A percentile compares a stretch with the other conserved stretches of the same genome.
Evolutionary conservation across 2,113 vertebrate species (phyloP).

Genomic region (Phrynocephalus versicolor): DNA sequence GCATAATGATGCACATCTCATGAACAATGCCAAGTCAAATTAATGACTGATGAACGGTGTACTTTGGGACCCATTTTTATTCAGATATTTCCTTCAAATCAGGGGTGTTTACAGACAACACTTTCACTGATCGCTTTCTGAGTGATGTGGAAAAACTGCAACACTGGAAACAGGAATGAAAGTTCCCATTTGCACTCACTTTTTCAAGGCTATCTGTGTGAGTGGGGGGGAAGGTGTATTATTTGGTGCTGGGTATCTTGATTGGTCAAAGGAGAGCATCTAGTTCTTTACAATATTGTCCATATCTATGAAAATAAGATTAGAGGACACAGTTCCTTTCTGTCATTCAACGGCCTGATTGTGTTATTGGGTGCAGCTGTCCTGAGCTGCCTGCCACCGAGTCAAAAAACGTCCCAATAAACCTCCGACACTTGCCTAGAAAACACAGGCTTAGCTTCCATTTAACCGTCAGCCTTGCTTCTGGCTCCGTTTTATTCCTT

Average conservation of each 20-base stretch:
- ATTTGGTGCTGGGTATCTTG: constrained; percentile 1
- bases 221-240: background rate
- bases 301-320: background rate
- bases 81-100: background rate
- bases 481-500: constrained; percentile 48
- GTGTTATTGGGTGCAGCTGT: constrained; percentile 29
- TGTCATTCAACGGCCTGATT: background rate
- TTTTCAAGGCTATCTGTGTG: background rate
- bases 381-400: background rate
- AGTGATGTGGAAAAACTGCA: background rate
- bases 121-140: background rate
- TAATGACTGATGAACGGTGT: too few species aligned
- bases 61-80: background rate
- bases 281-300: background rate
- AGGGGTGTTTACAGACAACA: background rate
- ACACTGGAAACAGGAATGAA: background rate
- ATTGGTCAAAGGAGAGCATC: background rate
- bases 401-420: background rate
- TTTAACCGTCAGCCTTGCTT: constrained; percentile 35
- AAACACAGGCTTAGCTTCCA: constrained; percentile 17
- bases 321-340: constrained; percentile 5
- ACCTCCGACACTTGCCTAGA: background rate
- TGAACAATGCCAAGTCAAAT: background rate
- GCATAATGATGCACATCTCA: accelerated
- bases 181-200: background rate